Percentiles rank a stretch among this genome's conserved stretches.
Conservation (phyloP, 2,888 invertebrate species). For the Meiosimyza decipiens region DNA sequence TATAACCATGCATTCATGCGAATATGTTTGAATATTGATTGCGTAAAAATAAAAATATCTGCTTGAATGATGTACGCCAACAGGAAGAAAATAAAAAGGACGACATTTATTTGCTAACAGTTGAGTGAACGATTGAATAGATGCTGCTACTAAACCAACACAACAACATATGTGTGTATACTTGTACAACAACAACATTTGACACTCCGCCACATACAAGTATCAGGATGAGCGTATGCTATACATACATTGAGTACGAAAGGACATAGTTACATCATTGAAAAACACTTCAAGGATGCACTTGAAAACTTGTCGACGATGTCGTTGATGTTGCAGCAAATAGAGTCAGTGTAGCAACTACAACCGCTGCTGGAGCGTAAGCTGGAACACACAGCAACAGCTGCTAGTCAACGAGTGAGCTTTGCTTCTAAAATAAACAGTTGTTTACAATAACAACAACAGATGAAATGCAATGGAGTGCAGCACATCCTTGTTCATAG, state of each 20-base stretch:
- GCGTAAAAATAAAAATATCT: no score
- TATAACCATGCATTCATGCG: no score
- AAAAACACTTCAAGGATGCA: conserved; percentile 21
- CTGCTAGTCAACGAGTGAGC: background rate
- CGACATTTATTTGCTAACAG: conserved; percentile 18
- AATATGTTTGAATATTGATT: no score
- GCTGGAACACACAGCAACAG: background rate
- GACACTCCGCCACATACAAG: no score
- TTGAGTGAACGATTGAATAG: conserved; percentile 20
- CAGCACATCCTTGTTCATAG: background rate
- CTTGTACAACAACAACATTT: no score
- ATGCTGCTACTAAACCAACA: conserved; percentile 10
- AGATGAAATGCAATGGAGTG: conserved; percentile 26
- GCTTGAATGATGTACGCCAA: no score
- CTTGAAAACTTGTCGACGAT: background rate
- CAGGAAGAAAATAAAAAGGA: no score
- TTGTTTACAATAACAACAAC: background rate
- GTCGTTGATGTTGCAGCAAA: conserved; percentile 21
- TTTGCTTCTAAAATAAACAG: background rate
- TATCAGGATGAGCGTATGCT: no score
- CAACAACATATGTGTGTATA: background rate
- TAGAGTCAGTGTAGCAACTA: background rate
- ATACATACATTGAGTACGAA: no score
- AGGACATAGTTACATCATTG: background rate
- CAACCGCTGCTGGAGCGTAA: background rate